Evolutionary conservation across 2,888 invertebrate genomes (phyloP), one percentile per base, ranked within the genome.

Genomic region (Chrysopilus asiliformis): DNA sequence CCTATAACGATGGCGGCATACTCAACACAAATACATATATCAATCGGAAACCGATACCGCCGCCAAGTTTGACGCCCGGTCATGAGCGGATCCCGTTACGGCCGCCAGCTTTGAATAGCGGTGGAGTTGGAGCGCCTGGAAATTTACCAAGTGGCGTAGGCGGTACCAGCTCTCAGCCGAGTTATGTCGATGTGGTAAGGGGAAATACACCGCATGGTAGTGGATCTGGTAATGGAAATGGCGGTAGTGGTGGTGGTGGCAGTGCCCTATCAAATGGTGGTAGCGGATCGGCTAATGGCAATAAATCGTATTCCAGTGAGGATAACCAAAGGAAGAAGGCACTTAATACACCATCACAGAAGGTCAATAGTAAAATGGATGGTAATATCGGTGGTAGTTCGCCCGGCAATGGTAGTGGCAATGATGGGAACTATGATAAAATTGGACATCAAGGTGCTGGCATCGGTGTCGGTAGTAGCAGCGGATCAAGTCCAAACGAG

Each of bases 61-160:
- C 84, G 12, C 85, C 85, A 1, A 83, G 82, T 41, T 66, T 83
- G 41, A 80, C 81, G 50, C 82, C 83, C 1, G 79, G 79, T 1
- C 82, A 82, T 54, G 86, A 85, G 54, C 67, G 85, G 50, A 85
- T 87, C 53, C 87, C 87, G 7, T 79, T 82, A 52, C 68, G 84
- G 47, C 85, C 85, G 10, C 63, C 62, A 5, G 63, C 64, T 43
- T 43, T 61, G 8, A 47, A 47, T 2, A 47, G 44, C 17, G 32
- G 30, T 42, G 44, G 39, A 20, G n/a, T 15, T 16, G 13, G 13
- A 17, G 33, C n/a, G n/a, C n/a, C n/a, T n/a, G n/a, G n/a, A n/a
- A n/a, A n/a, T n/a, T n/a, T n/a, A n/a, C n/a, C n/a, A n/a, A n/a
- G n/a, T 9, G 44, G 40, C 24, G 10, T 14, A n/a, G 15, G 16